Evolutionary conservation across 2,888 invertebrate species (phyloP).

Genomic region (Auanema sp.): DNA sequence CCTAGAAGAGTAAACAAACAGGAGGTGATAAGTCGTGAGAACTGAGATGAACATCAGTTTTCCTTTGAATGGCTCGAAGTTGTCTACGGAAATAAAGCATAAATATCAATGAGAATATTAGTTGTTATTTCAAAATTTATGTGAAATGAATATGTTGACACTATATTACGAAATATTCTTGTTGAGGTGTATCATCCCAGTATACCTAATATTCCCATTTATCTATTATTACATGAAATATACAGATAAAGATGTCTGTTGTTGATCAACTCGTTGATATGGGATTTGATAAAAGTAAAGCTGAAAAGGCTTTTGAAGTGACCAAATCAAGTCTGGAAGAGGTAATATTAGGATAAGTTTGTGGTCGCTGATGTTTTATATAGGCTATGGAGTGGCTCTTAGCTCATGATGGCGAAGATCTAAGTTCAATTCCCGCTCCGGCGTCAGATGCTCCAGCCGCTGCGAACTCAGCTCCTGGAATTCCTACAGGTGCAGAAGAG

Average conservation of each 20-base stretch:
- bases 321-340: slow-evolving; percentile 8
- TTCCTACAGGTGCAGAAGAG: slow-evolving; percentile 4
- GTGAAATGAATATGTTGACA: too few species aligned
- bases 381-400: slow-evolving; percentile 21
- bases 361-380: not conserved
- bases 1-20: too few species aligned
- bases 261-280: slow-evolving; percentile 38
- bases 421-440: not conserved
- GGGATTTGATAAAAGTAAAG: slow-evolving; percentile 33
- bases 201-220: not conserved
- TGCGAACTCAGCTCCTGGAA: not conserved
- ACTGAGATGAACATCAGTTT: too few species aligned
- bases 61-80: too few species aligned
- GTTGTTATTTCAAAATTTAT: not conserved
- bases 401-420: slow-evolving; percentile 14
- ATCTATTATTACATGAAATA: not conserved
- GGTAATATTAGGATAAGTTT: slow-evolving; percentile 2
- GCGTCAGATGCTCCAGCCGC: not conserved
- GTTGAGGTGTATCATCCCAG: not conserved
- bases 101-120: too few species aligned
- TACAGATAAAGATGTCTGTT: slow-evolving; percentile 21
- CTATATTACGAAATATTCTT: too few species aligned
- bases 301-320: slow-evolving; percentile 23
- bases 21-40: too few species aligned
- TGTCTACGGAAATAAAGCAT: too few species aligned